Evolutionary conservation across 2,888 invertebrate genomes (phyloP).

Genomic region (Pollenia angustigena): DNA sequence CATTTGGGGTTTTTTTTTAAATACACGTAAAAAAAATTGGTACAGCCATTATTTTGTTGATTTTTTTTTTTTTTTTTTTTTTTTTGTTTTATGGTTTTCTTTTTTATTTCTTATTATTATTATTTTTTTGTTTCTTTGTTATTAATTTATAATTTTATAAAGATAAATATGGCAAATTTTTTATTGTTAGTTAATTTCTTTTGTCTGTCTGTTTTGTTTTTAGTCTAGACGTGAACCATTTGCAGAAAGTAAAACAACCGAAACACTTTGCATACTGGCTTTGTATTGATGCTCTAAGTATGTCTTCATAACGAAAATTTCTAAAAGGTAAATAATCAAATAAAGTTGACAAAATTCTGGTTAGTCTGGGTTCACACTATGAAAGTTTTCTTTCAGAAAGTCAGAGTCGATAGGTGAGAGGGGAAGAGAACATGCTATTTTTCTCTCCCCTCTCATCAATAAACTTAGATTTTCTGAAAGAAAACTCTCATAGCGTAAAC

Average conservation of each 20-base stretch:
- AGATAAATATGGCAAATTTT: slow-evolving; percentile 61
- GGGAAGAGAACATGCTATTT: too few relatives aligned
- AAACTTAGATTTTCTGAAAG: too few relatives aligned
- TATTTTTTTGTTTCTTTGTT: neutral
- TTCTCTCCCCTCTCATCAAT: too few relatives aligned
- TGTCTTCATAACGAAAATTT: too few relatives aligned
- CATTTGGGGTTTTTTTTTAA: slow-evolving; percentile 15
- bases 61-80: slow-evolving; percentile 24
- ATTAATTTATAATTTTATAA: slow-evolving; percentile 6
- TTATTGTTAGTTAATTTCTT: slow-evolving; percentile 26
- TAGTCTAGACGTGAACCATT: slow-evolving; percentile 13
- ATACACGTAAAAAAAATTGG: slow-evolving; percentile 44
- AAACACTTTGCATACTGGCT: too few relatives aligned
- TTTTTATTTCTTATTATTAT: slow-evolving; percentile 22
- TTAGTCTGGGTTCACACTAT: too few relatives aligned
- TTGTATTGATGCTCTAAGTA: too few relatives aligned
- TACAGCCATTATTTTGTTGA: slow-evolving; percentile 59
- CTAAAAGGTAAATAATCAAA: neutral
- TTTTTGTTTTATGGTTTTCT: slow-evolving; percentile 19
- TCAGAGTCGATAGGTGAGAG: too few relatives aligned
- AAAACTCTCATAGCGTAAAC: too few relatives aligned
- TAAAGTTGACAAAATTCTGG: neutral
- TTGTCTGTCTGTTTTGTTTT: slow-evolving; percentile 13
- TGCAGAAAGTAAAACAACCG: neutral
- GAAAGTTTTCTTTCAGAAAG: too few relatives aligned